Percentiles rank a stretch among this genome's conserved stretches.
These are phyloP conservation scores for Macrostomum cliftonense DNA, from an alignment of 2,888 invertebrate species.

Conservation along the genomic window DNA sequence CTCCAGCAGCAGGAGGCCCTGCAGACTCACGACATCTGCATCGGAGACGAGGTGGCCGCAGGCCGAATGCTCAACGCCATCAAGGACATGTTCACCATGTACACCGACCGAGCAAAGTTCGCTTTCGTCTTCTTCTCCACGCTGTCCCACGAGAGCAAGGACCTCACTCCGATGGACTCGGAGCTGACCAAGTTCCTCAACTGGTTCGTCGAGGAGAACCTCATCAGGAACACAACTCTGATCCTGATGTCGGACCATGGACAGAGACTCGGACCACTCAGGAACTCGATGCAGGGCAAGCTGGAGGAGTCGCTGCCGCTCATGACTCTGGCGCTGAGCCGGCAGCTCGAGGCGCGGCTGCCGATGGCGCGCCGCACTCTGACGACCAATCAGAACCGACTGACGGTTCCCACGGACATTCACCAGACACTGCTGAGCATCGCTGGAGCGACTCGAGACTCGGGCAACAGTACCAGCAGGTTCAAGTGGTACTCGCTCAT, in stretches of 20 bases:
- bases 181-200: slow-evolving; percentile 46
- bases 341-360: slow-evolving; percentile 47
- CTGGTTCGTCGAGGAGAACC: slow-evolving; percentile 43
- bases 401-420: slow-evolving; percentile 73
- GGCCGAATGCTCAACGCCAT: slow-evolving; percentile 34
- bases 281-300: no score
- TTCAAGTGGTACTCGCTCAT: slow-evolving; percentile 22
- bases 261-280: slow-evolving; percentile 76
- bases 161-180: slow-evolving; percentile 56
- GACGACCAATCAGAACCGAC: slow-evolving; percentile 47
- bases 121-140: slow-evolving; percentile 70
- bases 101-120: slow-evolving; percentile 55
- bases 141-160: slow-evolving; percentile 65
- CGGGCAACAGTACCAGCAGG: slow-evolving; percentile 16
- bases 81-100: slow-evolving; percentile 44
- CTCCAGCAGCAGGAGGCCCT: no score
- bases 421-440: slow-evolving; percentile 55
- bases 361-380: slow-evolving; percentile 46
- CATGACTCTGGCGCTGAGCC: slow-evolving; percentile 58
- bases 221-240: slow-evolving; percentile 58
- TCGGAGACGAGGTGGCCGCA: slow-evolving; percentile 22
- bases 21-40: no score
- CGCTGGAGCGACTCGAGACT: slow-evolving; percentile 20
- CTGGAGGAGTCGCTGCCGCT: slow-evolving; percentile 47
- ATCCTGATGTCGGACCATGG: slow-evolving; percentile 59